phyloP scores from a whole-genome alignment of 2,888 invertebrate species.

The Orchesella flavescens region DNA sequence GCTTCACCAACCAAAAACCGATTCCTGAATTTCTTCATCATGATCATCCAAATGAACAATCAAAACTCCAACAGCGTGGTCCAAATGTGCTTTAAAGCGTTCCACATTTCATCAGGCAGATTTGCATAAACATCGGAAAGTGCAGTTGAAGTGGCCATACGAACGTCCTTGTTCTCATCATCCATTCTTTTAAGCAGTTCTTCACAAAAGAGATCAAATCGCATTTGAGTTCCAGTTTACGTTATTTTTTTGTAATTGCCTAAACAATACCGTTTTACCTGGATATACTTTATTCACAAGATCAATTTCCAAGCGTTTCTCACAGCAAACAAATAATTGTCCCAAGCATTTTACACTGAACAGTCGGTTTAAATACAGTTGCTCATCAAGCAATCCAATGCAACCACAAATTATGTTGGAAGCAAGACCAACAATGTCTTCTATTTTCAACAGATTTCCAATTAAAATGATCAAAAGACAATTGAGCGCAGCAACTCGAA shows the following conservation, averaged over 20 bases:
- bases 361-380: constrained; percentile 79
- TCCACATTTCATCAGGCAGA: constrained; percentile 75
- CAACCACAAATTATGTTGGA: constrained; percentile 78
- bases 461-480: constrained; percentile 82
- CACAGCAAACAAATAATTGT: constrained; percentile 74
- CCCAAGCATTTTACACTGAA: constrained; percentile 78
- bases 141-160: constrained; percentile 79
- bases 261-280: constrained; percentile 74
- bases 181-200: constrained; percentile 84
- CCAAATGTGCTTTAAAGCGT: constrained; percentile 78
- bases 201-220: too few species aligned
- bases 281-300: constrained; percentile 79
- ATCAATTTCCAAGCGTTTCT: constrained; percentile 74
- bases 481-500: constrained; percentile 83
- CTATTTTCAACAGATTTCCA: constrained; percentile 76
- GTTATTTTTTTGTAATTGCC: not conserved
- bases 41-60: constrained; percentile 90
- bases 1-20: constrained; percentile 72
- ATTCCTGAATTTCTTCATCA: constrained; percentile 79
- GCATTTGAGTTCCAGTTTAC: too few species aligned
- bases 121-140: constrained; percentile 78
- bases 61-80: constrained; percentile 82
- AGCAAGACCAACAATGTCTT: constrained; percentile 75
- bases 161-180: constrained; percentile 83
- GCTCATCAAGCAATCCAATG: constrained; percentile 80